Conservation (phyloP, 2,888 invertebrate species). For the Tenthredo amoena region DNA sequence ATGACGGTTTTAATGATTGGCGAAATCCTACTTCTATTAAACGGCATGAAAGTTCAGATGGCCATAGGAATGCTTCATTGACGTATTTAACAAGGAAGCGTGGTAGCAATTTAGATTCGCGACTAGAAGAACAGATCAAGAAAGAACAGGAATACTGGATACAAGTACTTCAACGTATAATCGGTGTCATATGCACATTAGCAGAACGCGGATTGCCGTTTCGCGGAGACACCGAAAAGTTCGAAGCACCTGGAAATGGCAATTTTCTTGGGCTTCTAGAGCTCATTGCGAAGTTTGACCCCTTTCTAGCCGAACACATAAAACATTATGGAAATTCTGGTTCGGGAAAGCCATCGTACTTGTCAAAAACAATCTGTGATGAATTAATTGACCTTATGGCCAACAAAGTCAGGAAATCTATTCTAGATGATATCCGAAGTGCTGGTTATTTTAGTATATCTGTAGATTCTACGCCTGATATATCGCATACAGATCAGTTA, state of each 20-base stretch:
- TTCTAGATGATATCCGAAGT: too few species aligned
- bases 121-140: slow-evolving; percentile 36
- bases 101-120: slow-evolving; percentile 19
- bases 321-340: too few species aligned
- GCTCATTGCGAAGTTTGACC: slow-evolving; percentile 59
- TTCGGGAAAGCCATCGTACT: too few species aligned
- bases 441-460: too few species aligned
- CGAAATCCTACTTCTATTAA: slow-evolving; percentile 50
- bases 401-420: too few species aligned
- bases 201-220: slow-evolving; percentile 55
- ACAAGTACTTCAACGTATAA: slow-evolving; percentile 54
- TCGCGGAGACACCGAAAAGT: slow-evolving; percentile 20
- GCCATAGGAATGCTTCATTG: background rate
- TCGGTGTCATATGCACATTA: slow-evolving; percentile 55
- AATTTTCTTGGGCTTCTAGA: slow-evolving; percentile 58
- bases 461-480: too few species aligned
- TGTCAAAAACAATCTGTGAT: too few species aligned
- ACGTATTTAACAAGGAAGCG: slow-evolving; percentile 40
- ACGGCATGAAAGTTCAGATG: background rate
- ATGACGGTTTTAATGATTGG: slow-evolving; percentile 55
- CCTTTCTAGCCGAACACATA: too few species aligned
- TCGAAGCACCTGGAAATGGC: slow-evolving; percentile 28
- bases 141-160: slow-evolving; percentile 54
- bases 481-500: too few species aligned
- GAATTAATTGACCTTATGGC: too few species aligned